A percentile compares a stretch with the other conserved stretches of the same genome.
phyloP scores from a whole-genome alignment of 2,113 vertebrate genomes.

The Catharus minimus region DNA sequence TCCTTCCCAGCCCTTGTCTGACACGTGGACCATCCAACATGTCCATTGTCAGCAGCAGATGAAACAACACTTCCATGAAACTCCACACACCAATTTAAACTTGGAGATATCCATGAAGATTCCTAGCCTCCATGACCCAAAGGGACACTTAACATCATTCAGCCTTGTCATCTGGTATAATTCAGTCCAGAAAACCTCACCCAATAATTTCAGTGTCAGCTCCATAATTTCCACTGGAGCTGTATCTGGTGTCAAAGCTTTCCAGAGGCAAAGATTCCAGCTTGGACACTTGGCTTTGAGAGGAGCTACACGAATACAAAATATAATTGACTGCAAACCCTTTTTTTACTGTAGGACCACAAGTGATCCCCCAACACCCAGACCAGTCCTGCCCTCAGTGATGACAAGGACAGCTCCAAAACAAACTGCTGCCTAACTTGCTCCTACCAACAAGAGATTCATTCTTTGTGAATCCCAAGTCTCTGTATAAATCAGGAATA shows the following conservation, averaged over 20 bases:
- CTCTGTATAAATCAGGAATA: slow-evolving; percentile 33
- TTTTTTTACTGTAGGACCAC: neutral
- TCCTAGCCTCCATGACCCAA: slow-evolving; percentile 1
- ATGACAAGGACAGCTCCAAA: slow-evolving; percentile 12
- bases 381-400: neutral
- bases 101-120: neutral
- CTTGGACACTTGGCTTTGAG: neutral
- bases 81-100: neutral
- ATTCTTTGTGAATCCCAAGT: slow-evolving; percentile 40
- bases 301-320: neutral
- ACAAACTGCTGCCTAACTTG: neutral
- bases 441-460: slow-evolving; percentile 11
- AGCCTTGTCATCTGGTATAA: slow-evolving; percentile 19
- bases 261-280: neutral
- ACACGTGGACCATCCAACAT: neutral
- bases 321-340: neutral
- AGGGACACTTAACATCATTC: slow-evolving; percentile 24
- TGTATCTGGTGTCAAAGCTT: neutral
- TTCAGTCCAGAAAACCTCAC: slow-evolving; percentile 48
- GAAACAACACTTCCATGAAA: neutral
- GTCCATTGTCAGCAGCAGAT: neutral
- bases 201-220: slow-evolving; percentile 42
- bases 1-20: neutral
- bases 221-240: slow-evolving; percentile 46
- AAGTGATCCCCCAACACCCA: neutral